Evolutionary conservation across 1,140 invertebrate genomes (phyloP).

Genomic region (Drosophila subpulchrella): DNA sequence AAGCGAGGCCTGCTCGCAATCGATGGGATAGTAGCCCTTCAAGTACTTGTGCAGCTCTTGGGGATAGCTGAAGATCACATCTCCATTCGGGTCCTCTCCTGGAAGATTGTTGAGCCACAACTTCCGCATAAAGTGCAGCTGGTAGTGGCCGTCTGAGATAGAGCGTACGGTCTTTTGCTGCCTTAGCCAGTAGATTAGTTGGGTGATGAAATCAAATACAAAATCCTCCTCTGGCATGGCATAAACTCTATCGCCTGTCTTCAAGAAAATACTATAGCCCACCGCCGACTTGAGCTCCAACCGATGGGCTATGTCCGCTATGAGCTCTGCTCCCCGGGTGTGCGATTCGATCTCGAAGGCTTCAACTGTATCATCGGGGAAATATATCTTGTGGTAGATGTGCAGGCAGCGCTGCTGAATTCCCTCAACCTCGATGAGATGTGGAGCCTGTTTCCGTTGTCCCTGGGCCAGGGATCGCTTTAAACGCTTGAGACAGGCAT

Average conservation of each 20-base stretch:
- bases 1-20: constrained; percentile 91
- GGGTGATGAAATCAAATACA: constrained; percentile 97
- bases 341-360: constrained; percentile 92
- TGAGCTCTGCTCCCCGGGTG: constrained; percentile 94
- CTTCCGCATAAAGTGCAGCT: constrained; percentile 99
- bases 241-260: constrained; percentile 94
- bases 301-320: constrained; percentile 91
- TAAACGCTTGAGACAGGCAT: constrained; percentile 92
- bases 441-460: constrained; percentile 94
- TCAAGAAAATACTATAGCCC: constrained; percentile 96
- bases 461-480: constrained; percentile 92
- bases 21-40: constrained; percentile 93
- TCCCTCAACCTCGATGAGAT: constrained; percentile 97
- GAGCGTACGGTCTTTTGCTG: constrained; percentile 91
- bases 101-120: constrained; percentile 95
- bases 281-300: constrained; percentile 91
- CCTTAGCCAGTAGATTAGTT: constrained; percentile 94
- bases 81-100: constrained; percentile 94
- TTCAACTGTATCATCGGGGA: constrained; percentile 96
- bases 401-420: constrained; percentile 97
- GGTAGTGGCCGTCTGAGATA: constrained; percentile 88
- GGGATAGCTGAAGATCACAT: constrained; percentile 97
- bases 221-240: constrained; percentile 96
- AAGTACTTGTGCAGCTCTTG: constrained; percentile 97
- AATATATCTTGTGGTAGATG: constrained; percentile 96